Evolutionary conservation across 2,113 vertebrate genomes (phyloP).

Genomic region (Microcebus griseorufus): DNA sequence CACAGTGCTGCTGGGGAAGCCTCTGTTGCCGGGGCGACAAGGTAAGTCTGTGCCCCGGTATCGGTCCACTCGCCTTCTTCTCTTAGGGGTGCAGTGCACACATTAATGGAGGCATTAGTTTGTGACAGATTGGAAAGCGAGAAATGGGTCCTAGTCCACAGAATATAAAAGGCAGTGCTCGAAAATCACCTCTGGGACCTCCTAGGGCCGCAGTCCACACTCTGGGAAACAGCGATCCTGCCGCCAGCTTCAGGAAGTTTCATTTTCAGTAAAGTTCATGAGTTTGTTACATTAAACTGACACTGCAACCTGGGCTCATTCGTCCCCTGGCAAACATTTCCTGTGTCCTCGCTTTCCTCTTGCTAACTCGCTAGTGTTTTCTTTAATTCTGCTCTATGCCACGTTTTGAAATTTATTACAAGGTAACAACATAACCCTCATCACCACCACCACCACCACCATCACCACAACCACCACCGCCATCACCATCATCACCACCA

Average conservation of each 20-base stretch:
- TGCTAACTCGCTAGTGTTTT: not conserved
- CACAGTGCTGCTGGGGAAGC: not conserved
- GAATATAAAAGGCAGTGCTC: not conserved
- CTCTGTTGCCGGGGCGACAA: not conserved
- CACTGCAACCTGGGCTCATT: fast-evolving
- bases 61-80: not conserved
- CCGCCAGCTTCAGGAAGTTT: not conserved
- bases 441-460: fast-evolving
- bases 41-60: not conserved
- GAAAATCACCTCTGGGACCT: not conserved
- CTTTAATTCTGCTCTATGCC: not conserved
- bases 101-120: not conserved
- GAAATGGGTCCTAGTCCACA: not conserved
- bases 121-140: not conserved
- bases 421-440: not conserved
- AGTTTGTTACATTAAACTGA: not conserved
- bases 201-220: not conserved
- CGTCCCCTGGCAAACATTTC: not conserved
- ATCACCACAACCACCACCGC: fast-evolving
- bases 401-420: not conserved
- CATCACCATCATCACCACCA: too few relatives aligned
- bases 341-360: not conserved
- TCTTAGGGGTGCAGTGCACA: not conserved
- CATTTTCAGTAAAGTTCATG: not conserved
- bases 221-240: not conserved